A percentile compares a stretch with the other conserved stretches of the same genome.
Evolutionary conservation across 2,888 invertebrate genomes (phyloP).

Genomic region (Eulithis prunata): DNA sequence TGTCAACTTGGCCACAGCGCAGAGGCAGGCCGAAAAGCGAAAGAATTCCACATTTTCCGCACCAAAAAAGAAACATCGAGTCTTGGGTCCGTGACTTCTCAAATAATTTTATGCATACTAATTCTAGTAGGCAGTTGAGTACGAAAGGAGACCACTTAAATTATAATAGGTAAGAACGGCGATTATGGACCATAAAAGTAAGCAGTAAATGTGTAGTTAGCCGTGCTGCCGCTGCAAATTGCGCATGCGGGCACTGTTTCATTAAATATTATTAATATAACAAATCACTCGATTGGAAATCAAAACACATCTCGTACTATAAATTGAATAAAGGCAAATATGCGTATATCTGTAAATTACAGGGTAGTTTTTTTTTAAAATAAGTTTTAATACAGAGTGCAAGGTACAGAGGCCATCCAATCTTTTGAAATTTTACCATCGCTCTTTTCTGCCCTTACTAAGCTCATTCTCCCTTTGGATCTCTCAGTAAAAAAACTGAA

Average conservation of each 20-base stretch:
- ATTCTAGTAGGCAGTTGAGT: constrained; percentile 51
- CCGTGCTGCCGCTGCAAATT: constrained; percentile 62
- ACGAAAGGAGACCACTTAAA: constrained; percentile 78
- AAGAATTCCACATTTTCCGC: neutral
- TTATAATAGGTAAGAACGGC: constrained; percentile 76
- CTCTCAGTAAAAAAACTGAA: too few species aligned
- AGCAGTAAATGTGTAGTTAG: constrained; percentile 80
- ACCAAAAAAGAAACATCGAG: constrained; percentile 1
- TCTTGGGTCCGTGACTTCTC: neutral
- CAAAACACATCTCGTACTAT: neutral
- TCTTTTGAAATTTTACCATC: too few species aligned
- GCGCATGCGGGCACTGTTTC: constrained; percentile 40
- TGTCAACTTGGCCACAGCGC: too few species aligned
- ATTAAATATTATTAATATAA: constrained; percentile 22
- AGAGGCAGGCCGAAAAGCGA: neutral
- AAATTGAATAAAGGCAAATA: too few species aligned
- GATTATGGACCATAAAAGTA: constrained; percentile 76
- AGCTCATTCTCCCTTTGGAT: too few species aligned
- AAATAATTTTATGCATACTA: constrained; percentile 21
- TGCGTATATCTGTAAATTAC: too few species aligned
- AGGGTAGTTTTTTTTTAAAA: too few species aligned
- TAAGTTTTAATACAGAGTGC: too few species aligned
- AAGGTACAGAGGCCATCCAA: too few species aligned
- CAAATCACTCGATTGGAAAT: constrained; percentile 11
- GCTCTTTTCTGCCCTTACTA: too few species aligned